phyloP scores from a whole-genome alignment of 2,797 vertebrate genomes.

The Apogon talboti region DNA sequence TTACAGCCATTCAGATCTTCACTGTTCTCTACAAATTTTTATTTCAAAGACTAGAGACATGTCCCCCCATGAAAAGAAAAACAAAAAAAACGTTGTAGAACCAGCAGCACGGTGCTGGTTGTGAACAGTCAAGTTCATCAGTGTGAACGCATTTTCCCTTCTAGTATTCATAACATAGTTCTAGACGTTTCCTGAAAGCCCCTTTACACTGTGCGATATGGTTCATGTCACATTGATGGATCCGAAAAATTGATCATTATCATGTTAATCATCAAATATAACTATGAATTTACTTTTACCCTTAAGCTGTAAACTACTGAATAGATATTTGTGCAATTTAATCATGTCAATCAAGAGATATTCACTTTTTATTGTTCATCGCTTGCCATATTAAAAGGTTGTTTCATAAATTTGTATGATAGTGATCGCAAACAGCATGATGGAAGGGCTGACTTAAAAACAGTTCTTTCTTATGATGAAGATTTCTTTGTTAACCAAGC shows the following conservation, averaged over 20 bases:
- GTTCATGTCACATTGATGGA: background rate
- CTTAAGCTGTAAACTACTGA: no score
- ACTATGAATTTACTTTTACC: no score
- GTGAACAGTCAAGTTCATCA: background rate
- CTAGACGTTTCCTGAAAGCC: background rate
- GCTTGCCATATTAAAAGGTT: no score
- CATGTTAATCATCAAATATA: background rate
- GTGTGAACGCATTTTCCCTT: background rate
- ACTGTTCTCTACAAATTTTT: constrained; percentile 18
- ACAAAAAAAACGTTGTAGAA: background rate
- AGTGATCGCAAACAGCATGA: no score
- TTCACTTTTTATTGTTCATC: no score
- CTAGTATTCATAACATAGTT: background rate
- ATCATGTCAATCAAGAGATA: no score
- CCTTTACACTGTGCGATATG: no score
- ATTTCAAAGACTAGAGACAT: constrained; percentile 28
- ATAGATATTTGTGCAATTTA: no score
- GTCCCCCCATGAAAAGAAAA: background rate
- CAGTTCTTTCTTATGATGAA: no score
- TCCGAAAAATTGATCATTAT: background rate
- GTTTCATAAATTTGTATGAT: no score
- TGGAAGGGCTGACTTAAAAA: no score
- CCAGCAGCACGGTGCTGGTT: constrained; percentile 3
- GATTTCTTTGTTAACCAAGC: no score
- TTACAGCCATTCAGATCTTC: background rate